A percentile compares a stretch with the other conserved stretches of the same genome.
These are phyloP conservation scores for Nomada goodeniana DNA, from an alignment of 2,888 invertebrate species.

Conservation along the genomic window DNA sequence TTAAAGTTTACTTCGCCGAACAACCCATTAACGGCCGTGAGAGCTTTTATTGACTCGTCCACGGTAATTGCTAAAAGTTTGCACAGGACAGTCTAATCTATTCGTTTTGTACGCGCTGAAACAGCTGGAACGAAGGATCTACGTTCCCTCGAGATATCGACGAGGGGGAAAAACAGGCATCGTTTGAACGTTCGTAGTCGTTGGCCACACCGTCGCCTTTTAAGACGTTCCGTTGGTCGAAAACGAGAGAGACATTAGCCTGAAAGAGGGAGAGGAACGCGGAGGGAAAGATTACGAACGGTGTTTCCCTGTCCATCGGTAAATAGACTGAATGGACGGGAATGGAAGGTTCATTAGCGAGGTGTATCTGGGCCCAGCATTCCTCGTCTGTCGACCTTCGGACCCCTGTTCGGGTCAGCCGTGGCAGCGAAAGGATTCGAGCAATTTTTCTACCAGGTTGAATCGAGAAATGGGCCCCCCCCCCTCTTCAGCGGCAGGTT, in stretches of 20 bases:
- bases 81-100: constrained; percentile 35
- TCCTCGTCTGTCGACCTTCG: constrained; percentile 80
- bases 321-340: constrained; percentile 67
- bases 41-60: constrained; percentile 52
- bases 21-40: constrained; percentile 42
- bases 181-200: constrained; percentile 51
- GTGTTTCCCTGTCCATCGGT: constrained; percentile 72
- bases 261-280: background rate
- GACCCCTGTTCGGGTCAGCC: constrained; percentile 76
- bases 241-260: constrained; percentile 29
- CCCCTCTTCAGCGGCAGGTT: background rate
- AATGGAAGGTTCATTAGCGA: constrained; percentile 80
- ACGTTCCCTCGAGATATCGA: constrained; percentile 11
- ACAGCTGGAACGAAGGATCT: constrained; percentile 21
- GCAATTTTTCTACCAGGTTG: constrained; percentile 69
- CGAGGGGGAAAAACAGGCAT: background rate
- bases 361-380: constrained; percentile 78
- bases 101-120: background rate
- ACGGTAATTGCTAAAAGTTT: constrained; percentile 49
- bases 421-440: constrained; percentile 66
- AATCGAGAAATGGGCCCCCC: constrained; percentile 51
- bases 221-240: constrained; percentile 52
- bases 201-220: constrained; percentile 54
- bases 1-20: constrained; percentile 44
- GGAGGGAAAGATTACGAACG: constrained; percentile 30